Evolutionary conservation across 2,888 invertebrate genomes (phyloP), one percentile per base, ranked within the genome.

Genomic region (Sabatieria punctata): DNA sequence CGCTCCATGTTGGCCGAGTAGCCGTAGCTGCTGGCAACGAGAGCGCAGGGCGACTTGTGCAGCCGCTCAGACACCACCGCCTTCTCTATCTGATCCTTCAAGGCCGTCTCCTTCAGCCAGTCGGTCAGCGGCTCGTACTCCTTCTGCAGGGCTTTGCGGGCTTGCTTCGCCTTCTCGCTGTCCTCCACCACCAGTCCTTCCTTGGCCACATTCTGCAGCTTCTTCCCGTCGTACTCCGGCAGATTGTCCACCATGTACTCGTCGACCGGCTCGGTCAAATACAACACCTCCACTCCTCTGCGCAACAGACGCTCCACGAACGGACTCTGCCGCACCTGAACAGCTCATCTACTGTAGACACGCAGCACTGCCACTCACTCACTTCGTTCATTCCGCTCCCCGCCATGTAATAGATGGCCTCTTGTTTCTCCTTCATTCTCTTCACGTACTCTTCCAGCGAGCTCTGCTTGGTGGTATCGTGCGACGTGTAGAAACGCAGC

Each of bases 1-100:
- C 95, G 77, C 73, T 95, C 95, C 95, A 97, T 95, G 71, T 95
- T 95, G 60, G 93, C 95, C 58, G 93, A 91, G 93, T 93, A 95
- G 57, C 93, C 93, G 71, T 88, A 95, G 74, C 84, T 81, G 50
- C 85, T 82, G 54, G 95, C 95, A 41, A 93, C 88, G 44, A 97
- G 74, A 44, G 91, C 95, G 68, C 89, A 91, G 0, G 95, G 95
- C 6, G 93, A 91, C 61, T 79, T 80, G 50, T 80, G 78, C 48
- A 95, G 73, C 48, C 91, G 77, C 57, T 89, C 84, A 2, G 91
- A 91, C 23, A 93, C 73, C 45, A 76, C 73, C 1, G 83, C 85
- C 68, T 85, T 86, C 49, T 77, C 72, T 55, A 84, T 61, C 38
- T 53, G 43, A 46, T 55, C 41, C 23, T 60, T 60, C 23, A 57